Evolutionary conservation across 1,140 invertebrate genomes (phyloP), one percentile per base, ranked within the genome.

Genomic region (Yoshiicerus persimilis): DNA sequence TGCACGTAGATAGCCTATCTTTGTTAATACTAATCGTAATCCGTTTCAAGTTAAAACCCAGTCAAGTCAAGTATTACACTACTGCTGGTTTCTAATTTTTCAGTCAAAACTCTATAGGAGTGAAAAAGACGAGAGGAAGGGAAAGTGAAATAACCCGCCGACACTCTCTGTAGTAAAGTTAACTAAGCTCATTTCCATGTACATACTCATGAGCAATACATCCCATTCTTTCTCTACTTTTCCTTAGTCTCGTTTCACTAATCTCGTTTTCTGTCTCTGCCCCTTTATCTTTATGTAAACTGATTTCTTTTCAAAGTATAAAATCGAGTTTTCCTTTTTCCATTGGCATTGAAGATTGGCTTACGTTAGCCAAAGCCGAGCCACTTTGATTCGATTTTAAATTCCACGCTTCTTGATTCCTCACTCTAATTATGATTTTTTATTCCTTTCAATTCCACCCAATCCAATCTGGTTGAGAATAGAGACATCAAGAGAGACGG

Each of bases 171-270:
- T 13, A 34, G 27, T 16, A 75, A 36, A 80, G 75, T 80, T 80
- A 80, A 80, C 66, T 80, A 80, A 80, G n/a, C 75, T 80, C 34
- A 80, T 80, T 80, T 80, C 75, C 30, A 80, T 80, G 75, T 80
- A 38, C 75, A 20, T 80, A 80, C 75, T 80, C 75, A 80, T 80
- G 75, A 80, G 75, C 75, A 80, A 80, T 80, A 32, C 32, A 38
- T 38, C 34, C 38, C 34, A 80, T 80, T 23, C 75, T 36, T 80
- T 66, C 25, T 9, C 2, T 36, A 34, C 34, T 80, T 38, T 80
- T 34, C 75, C 23, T 80, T 80, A 11, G 11, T 80, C 32, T 80
- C 75, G 9, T 36, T 80, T 80, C 75, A 6, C 75, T 38, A 80
- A 80, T 80, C 34, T 34, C n/a, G 34, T 80, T 38, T 38, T 80